phyloP scores from a whole-genome alignment of 2,888 invertebrate species.

The Hetaerina titia region DNA sequence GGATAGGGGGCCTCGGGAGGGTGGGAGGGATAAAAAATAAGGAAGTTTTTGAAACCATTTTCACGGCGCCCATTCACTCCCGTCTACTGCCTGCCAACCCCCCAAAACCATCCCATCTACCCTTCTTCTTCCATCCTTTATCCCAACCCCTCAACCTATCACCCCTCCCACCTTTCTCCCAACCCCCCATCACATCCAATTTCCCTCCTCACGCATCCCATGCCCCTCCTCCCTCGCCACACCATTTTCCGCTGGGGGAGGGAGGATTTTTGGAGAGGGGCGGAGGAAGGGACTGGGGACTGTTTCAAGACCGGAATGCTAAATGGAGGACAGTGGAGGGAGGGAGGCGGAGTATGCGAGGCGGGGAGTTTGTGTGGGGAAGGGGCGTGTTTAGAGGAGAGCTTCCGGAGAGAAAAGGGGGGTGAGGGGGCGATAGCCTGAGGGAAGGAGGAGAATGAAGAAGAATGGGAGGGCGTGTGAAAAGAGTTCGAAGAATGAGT shows the following conservation, averaged over 20 bases:
- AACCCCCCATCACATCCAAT: neutral
- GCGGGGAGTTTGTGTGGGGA: too few species aligned
- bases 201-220: neutral
- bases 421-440: neutral
- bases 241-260: neutral
- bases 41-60: neutral
- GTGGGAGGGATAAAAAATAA: neutral
- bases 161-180: neutral
- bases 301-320: constrained; percentile 17
- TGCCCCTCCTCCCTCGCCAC: neutral
- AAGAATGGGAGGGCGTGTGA: neutral
- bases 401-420: neutral
- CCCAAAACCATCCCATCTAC: neutral
- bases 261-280: neutral
- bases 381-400: neutral
- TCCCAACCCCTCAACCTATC: neutral
- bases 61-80: neutral
- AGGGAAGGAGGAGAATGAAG: neutral
- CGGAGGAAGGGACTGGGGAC: neutral
- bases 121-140: neutral
- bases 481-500: neutral
- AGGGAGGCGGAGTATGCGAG: neutral
- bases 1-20: neutral
- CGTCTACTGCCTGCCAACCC: neutral
- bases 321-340: neutral